Conservation (phyloP, 2,113 vertebrate species). For the Calonectris borealis region DNA sequence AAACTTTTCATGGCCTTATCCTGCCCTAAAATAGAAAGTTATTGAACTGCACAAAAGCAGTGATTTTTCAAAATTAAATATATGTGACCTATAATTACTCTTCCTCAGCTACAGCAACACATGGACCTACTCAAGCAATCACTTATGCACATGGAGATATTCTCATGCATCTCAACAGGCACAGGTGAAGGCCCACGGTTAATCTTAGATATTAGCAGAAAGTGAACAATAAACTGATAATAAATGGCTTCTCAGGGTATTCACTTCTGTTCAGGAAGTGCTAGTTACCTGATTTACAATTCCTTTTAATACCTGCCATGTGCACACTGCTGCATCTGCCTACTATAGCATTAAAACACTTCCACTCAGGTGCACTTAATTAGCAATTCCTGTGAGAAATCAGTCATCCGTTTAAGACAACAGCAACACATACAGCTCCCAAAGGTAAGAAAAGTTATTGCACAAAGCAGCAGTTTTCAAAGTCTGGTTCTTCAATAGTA, state of each 20-base stretch:
- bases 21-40: background rate
- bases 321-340: background rate
- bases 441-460: background rate
- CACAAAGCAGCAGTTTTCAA: background rate
- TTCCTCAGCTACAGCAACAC: background rate
- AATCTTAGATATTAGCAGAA: slow-evolving; percentile 19
- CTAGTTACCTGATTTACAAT: slow-evolving; percentile 5
- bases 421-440: background rate
- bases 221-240: slow-evolving; percentile 14
- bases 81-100: slow-evolving; percentile 1
- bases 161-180: background rate
- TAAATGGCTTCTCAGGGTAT: background rate
- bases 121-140: background rate
- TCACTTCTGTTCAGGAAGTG: background rate
- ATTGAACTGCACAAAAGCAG: background rate
- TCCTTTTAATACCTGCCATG: background rate
- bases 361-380: slow-evolving; percentile 5
- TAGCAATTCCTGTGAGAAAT: slow-evolving; percentile 23
- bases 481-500: background rate
- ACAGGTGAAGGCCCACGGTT: background rate
- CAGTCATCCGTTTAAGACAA: slow-evolving; percentile 7
- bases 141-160: background rate
- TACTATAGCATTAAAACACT: background rate
- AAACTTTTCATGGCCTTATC: background rate
- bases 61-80: slow-evolving; percentile 44